Evolutionary conservation across 2,797 vertebrate genomes (phyloP).

Genomic region (Cryptoprocta ferox): DNA sequence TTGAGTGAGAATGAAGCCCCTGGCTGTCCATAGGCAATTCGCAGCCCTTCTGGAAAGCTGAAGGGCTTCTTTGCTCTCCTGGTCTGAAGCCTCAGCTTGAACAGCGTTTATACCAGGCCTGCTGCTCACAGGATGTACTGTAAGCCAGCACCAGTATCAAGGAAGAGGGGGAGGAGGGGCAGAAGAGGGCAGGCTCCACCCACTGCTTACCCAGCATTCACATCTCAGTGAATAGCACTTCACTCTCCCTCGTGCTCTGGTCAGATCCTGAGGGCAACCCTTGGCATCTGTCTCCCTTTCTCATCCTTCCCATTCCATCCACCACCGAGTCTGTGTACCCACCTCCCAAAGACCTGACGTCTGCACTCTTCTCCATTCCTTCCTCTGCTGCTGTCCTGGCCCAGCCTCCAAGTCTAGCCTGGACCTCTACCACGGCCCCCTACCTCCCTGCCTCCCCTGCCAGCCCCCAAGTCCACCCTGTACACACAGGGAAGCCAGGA

Average conservation of each 20-base stretch:
- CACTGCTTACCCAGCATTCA: background rate
- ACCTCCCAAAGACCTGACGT: rapidly evolving
- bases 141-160: rapidly evolving
- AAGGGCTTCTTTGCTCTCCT: background rate
- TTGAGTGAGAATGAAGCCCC: background rate
- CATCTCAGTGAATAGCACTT: background rate
- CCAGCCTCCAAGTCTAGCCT: background rate
- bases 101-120: background rate
- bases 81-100: background rate
- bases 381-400: background rate
- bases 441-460: background rate
- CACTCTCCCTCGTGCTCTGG: rapidly evolving
- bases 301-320: background rate
- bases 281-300: background rate
- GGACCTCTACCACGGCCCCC: background rate
- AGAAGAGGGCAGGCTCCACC: rapidly evolving
- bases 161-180: background rate
- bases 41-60: background rate
- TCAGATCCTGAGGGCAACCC: background rate
- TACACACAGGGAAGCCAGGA: background rate
- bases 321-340: background rate
- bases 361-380: rapidly evolving
- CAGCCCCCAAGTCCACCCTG: background rate
- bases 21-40: background rate
- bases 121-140: background rate